Evolutionary conservation across 1,140 invertebrate genomes (phyloP).

Genomic region (Penaeus indicus): DNA sequence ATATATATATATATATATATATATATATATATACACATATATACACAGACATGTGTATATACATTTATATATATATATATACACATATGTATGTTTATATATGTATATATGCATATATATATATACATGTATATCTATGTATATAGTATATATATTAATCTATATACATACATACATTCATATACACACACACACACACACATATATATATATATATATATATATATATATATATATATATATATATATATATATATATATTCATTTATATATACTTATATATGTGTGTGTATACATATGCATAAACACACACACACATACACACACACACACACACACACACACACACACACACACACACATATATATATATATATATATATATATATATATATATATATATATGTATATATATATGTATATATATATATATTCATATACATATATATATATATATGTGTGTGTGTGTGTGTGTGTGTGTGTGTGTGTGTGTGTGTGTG

Average conservation of each 20-base stretch:
- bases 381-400: too few relatives aligned
- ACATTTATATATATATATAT: conserved; percentile 1
- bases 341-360: background rate
- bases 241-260: too few relatives aligned
- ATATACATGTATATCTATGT: too few relatives aligned
- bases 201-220: too few relatives aligned
- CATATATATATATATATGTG: conserved; percentile 18
- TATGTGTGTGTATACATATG: background rate
- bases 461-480: conserved; percentile 3
- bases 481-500: too few relatives aligned
- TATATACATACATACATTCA: background rate
- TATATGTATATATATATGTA: background rate
- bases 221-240: too few relatives aligned
- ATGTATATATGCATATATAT: background rate
- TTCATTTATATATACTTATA: background rate
- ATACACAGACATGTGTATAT: conserved; percentile 22
- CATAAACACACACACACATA: background rate
- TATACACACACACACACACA: background rate
- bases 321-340: conserved; percentile 1
- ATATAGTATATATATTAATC: background rate
- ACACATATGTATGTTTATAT: background rate
- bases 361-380: conserved; percentile 1
- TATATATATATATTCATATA: conserved; percentile 6
- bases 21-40: background rate
- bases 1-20: background rate